phyloP scores from a whole-genome alignment of 1,140 invertebrate genomes.

The Caerostris extrusa region DNA sequence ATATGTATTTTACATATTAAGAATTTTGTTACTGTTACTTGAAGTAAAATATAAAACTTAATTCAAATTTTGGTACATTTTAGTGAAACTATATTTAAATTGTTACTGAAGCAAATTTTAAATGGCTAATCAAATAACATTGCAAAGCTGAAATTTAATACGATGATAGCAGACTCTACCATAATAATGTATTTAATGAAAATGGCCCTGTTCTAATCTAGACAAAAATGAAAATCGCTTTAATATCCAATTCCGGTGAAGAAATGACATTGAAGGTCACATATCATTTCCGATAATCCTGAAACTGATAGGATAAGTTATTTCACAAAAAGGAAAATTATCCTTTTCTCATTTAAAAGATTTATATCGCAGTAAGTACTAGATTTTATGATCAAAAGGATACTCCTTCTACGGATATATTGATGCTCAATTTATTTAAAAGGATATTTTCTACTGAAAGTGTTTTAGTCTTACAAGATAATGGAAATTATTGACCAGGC shows the following conservation, averaged over 20 bases:
- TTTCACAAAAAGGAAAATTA: conserved; percentile 29
- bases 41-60: too few species aligned
- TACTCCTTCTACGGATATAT: conserved; percentile 21
- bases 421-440: conserved; percentile 4
- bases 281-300: conserved; percentile 41
- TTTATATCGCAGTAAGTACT: conserved; percentile 27
- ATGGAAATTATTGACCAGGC: too few species aligned
- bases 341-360: neutral
- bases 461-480: neutral
- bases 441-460: neutral
- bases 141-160: too few species aligned
- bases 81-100: too few species aligned
- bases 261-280: conserved; percentile 16
- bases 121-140: too few species aligned
- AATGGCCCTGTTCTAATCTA: conserved; percentile 3
- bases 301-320: conserved; percentile 18
- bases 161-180: neutral
- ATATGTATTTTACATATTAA: too few species aligned
- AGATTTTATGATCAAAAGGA: conserved; percentile 43
- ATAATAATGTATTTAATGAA: conserved; percentile 27
- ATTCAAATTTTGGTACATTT: too few species aligned
- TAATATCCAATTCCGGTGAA: neutral
- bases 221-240: neutral
- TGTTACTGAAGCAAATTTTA: too few species aligned
- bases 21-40: too few species aligned